phyloP scores from a whole-genome alignment of 2,113 vertebrate genomes.

The Malurus elegans region DNA sequence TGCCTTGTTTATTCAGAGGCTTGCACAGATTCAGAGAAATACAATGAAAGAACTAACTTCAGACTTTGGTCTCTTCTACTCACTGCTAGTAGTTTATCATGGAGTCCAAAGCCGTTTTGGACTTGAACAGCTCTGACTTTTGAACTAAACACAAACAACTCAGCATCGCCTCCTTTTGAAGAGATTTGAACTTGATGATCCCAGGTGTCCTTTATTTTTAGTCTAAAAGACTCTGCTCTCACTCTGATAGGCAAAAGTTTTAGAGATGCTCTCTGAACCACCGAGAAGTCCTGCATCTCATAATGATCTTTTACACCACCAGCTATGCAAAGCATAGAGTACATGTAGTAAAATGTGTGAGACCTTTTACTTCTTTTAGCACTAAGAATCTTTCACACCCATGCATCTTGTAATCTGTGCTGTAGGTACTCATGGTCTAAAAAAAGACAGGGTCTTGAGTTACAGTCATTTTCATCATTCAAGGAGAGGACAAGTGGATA shows the following conservation, averaged over 20 bases:
- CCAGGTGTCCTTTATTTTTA: background rate
- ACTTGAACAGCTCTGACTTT: background rate
- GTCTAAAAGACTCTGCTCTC: background rate
- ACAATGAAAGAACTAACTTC: background rate
- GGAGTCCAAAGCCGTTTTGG: background rate
- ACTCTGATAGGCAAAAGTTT: background rate
- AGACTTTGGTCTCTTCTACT: background rate
- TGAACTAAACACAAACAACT: background rate
- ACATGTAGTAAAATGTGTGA: background rate
- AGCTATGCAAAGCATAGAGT: background rate
- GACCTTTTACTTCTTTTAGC: background rate
- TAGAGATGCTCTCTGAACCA: background rate
- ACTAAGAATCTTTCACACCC: background rate
- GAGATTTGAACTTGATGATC: background rate
- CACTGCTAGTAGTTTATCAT: background rate
- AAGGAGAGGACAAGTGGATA: background rate
- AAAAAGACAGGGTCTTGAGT: background rate
- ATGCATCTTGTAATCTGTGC: background rate
- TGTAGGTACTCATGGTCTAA: background rate
- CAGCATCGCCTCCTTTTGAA: background rate
- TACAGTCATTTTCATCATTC: background rate
- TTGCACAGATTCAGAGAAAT: background rate
- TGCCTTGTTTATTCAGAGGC: background rate
- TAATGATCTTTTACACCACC: background rate
- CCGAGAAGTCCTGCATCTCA: background rate